These are phyloP conservation scores for Meiosimyza decipiens DNA, from an alignment of 2,888 invertebrate species.

Conservation along the genomic window DNA sequence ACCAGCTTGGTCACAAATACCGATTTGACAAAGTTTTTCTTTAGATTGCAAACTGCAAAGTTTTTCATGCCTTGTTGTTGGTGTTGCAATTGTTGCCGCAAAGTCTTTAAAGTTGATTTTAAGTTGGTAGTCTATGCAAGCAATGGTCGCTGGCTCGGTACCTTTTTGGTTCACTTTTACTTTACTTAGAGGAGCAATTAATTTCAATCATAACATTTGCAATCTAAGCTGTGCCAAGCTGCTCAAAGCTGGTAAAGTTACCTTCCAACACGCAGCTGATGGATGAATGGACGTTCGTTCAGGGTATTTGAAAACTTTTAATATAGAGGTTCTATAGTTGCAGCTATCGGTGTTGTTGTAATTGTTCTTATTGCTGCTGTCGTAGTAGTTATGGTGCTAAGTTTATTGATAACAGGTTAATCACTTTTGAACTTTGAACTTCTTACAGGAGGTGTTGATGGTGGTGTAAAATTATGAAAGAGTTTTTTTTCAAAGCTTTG, in stretches of 20 bases:
- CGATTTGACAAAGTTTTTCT: conserved; percentile 30
- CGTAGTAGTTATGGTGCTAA: no score
- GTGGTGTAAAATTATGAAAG: no score
- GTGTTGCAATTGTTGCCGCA: conserved; percentile 16
- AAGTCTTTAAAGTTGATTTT: background rate
- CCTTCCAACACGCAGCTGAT: background rate
- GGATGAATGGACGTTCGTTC: no score
- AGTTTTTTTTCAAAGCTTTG: no score
- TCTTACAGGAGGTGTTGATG: background rate
- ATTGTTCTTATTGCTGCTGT: conserved; percentile 2
- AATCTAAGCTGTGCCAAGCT: conserved; percentile 17
- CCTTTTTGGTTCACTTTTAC: background rate
- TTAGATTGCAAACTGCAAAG: conserved; percentile 22
- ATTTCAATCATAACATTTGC: conserved; percentile 41
- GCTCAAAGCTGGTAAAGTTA: conserved; percentile 11
- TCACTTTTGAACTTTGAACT: conserved; percentile 31
- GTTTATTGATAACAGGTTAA: conserved; percentile 25
- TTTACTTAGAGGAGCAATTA: conserved; percentile 30
- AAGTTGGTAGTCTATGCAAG: background rate
- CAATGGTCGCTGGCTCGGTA: background rate
- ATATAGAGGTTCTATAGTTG: no score
- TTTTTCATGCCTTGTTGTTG: conserved; percentile 28
- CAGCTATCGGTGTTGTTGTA: background rate
- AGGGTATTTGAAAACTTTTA: no score
- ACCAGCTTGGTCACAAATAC: conserved; percentile 12